A percentile compares a stretch with the other conserved stretches of the same genome.
Evolutionary conservation across 2,113 vertebrate genomes (phyloP).

Genomic region (Phaethornis superciliosus): DNA sequence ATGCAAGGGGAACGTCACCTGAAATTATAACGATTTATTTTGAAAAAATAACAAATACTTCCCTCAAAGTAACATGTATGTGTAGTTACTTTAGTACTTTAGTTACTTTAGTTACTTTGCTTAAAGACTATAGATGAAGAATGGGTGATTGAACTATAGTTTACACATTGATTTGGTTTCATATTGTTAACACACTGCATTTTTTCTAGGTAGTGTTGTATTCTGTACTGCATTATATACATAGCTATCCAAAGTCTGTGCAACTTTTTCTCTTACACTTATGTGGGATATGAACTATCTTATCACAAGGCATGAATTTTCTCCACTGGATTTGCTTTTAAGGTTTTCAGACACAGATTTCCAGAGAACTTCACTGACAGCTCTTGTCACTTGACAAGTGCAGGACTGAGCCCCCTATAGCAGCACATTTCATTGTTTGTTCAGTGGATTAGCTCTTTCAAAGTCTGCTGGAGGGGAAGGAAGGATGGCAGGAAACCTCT

Average conservation of each 20-base stretch:
- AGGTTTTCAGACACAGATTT: not conserved
- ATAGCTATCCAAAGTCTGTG: not conserved
- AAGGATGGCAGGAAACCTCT: not conserved
- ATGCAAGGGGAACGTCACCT: conserved; percentile 2
- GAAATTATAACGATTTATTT: conserved; percentile 12
- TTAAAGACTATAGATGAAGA: not conserved
- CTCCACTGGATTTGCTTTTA: not conserved
- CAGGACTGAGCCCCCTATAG: not conserved
- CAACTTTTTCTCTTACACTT: not conserved
- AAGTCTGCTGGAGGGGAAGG: not conserved
- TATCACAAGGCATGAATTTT: not conserved
- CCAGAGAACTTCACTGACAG: not conserved
- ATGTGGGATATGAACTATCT: not conserved
- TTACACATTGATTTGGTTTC: not conserved
- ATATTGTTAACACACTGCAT: not conserved
- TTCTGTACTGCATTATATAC: not conserved
- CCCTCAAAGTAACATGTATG: not conserved
- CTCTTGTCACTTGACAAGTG: not conserved
- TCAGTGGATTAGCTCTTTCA: not conserved
- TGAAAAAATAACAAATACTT: not conserved
- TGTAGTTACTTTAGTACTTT: no score
- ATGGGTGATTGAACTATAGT: not conserved
- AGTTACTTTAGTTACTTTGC: not conserved
- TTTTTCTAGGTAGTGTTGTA: not conserved
- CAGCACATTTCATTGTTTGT: not conserved